These are phyloP conservation scores for Silurus lanzhouensis DNA, from an alignment of 2,797 vertebrate species.

Conservation along the genomic window DNA sequence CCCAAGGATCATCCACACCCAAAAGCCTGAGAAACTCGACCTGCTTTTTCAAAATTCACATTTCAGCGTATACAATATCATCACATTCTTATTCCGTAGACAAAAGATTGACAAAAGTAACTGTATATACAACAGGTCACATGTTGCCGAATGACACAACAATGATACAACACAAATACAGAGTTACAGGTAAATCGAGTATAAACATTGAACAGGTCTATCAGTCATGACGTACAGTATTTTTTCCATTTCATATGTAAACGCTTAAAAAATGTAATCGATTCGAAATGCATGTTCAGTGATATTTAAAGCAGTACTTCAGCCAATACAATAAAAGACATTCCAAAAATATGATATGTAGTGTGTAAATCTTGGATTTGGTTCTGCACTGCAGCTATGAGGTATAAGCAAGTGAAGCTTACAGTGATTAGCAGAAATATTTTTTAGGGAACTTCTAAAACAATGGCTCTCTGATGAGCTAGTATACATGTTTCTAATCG, in stretches of 20 bases:
- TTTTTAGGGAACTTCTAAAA: constrained; percentile 1
- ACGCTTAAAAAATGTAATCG: not conserved
- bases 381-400: not conserved
- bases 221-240: constrained; percentile 17
- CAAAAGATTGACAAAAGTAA: not conserved
- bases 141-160: not conserved
- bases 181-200: constrained; percentile 6
- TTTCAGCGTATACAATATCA: not conserved
- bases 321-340: not conserved
- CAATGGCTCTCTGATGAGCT: not conserved
- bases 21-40: not conserved
- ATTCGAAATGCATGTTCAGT: constrained; percentile 1
- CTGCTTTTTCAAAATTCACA: not conserved
- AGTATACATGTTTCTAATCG: not conserved
- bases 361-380: not conserved
- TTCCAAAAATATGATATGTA: not conserved
- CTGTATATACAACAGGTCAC: not conserved
- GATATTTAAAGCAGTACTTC: not conserved
- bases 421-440: not conserved
- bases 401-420: constrained; percentile 7
- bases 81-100: not conserved
- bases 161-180: not conserved
- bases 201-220: not conserved
- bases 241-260: constrained; percentile 1
- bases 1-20: not conserved